These are phyloP conservation scores for Pyrrhura leucotis DNA, from an alignment of 2,797 vertebrate genomes.

Conservation along the genomic window DNA sequence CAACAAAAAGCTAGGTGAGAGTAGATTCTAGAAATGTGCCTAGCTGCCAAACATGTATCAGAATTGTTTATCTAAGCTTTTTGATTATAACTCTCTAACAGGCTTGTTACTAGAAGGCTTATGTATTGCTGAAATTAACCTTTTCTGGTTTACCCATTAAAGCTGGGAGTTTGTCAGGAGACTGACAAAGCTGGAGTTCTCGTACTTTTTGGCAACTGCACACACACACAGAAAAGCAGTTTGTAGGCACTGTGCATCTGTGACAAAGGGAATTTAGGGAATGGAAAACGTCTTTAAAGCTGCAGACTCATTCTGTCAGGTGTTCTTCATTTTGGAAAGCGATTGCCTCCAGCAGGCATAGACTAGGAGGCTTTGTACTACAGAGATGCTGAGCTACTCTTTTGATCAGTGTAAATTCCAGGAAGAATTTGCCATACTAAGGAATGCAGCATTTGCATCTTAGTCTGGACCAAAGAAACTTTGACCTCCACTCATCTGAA, in stretches of 20 bases:
- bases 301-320: not conserved
- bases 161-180: not conserved
- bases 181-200: not conserved
- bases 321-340: not conserved
- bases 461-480: not conserved
- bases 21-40: not conserved
- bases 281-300: not conserved
- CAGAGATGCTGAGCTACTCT: not conserved
- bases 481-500: not conserved
- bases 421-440: not conserved
- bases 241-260: not conserved
- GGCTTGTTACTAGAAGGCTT: not conserved
- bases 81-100: not conserved
- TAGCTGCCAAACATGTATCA: not conserved
- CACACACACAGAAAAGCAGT: not conserved
- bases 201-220: not conserved
- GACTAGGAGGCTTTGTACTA: not conserved
- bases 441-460: not conserved
- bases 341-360: not conserved
- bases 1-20: not conserved
- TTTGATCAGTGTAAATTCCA: not conserved
- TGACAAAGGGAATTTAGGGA: not conserved
- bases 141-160: not conserved
- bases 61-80: not conserved
- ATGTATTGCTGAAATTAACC: not conserved